Percentiles rank a stretch among this genome's conserved stretches.
Conservation (phyloP, 2,797 vertebrate species). For the Squalus acanthias region DNA sequence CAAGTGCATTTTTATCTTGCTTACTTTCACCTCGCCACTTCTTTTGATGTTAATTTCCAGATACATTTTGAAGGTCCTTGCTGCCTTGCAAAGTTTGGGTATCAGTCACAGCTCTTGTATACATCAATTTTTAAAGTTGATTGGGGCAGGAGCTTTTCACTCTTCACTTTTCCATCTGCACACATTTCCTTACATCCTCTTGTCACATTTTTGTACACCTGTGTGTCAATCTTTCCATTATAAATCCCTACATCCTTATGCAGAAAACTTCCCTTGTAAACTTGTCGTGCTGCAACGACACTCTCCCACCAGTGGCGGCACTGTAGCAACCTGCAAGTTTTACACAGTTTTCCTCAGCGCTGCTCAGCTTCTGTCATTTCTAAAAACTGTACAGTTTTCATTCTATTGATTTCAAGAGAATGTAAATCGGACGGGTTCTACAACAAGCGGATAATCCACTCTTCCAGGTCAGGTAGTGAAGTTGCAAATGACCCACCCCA, state of each 20-base stretch:
- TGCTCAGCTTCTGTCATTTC: neutral
- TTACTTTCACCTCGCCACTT: neutral
- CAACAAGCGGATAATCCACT: neutral
- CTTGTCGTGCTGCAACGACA: neutral
- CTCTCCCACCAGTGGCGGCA: neutral
- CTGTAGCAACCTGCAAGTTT: neutral
- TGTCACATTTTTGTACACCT: neutral
- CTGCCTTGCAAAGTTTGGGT: neutral
- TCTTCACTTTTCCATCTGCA: neutral
- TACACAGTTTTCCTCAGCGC: no score
- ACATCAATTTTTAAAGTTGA: neutral
- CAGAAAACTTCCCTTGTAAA: neutral
- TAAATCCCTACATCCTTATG: no score
- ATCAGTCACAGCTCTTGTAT: neutral
- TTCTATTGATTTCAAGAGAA: neutral
- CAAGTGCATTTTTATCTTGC: neutral
- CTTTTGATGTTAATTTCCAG: neutral
- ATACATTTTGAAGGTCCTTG: neutral
- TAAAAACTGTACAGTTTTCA: neutral
- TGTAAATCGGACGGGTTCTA: neutral
- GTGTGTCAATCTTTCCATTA: neutral
- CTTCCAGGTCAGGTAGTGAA: neutral
- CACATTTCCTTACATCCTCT: neutral
- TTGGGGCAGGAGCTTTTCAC: neutral
- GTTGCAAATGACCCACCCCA: neutral